These are phyloP conservation scores for Chouioia cunea DNA, from an alignment of 2,888 invertebrate genomes.

Conservation along the genomic window DNA sequence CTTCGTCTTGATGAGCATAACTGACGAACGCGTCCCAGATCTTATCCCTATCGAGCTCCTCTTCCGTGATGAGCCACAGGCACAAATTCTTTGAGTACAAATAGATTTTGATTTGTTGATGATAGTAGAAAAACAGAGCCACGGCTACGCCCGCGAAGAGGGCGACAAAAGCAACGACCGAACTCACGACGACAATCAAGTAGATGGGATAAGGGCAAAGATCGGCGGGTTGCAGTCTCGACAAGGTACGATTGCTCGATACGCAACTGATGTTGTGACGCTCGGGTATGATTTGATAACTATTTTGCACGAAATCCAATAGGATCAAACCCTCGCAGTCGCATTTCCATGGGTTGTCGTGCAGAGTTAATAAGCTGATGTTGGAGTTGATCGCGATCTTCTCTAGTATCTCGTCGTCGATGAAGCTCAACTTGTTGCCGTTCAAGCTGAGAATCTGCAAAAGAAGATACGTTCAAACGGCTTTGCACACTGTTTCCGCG, in stretches of 20 bases:
- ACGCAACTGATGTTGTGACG: constrained; percentile 18
- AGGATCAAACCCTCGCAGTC: constrained; percentile 75
- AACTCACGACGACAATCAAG: not conserved
- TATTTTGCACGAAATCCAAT: constrained; percentile 71
- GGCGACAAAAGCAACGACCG: constrained; percentile 53
- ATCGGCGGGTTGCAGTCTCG: not conserved
- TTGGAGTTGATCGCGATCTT: constrained; percentile 68
- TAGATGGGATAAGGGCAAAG: constrained; percentile 14
- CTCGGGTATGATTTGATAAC: constrained; percentile 53
- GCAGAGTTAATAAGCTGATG: constrained; percentile 71
- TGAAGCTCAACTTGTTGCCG: constrained; percentile 71
- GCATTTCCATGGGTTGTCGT: constrained; percentile 78
- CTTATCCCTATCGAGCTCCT: constrained; percentile 78
- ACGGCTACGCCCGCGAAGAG: constrained; percentile 68
- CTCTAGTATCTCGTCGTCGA: constrained; percentile 68
- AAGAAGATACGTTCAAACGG: constrained; percentile 23
- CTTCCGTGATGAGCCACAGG: constrained; percentile 76
- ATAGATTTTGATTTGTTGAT: constrained; percentile 78
- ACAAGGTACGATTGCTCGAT: not conserved
- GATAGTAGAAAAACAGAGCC: constrained; percentile 70
- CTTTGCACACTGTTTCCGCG: no score
- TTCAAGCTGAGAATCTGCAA: constrained; percentile 70
- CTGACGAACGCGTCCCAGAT: constrained; percentile 85
- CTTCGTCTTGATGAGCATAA: constrained; percentile 82
- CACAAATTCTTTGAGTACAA: constrained; percentile 74